Evolutionary conservation across 2,113 vertebrate genomes (phyloP).

Genomic region (Clarias macrocephalus): DNA sequence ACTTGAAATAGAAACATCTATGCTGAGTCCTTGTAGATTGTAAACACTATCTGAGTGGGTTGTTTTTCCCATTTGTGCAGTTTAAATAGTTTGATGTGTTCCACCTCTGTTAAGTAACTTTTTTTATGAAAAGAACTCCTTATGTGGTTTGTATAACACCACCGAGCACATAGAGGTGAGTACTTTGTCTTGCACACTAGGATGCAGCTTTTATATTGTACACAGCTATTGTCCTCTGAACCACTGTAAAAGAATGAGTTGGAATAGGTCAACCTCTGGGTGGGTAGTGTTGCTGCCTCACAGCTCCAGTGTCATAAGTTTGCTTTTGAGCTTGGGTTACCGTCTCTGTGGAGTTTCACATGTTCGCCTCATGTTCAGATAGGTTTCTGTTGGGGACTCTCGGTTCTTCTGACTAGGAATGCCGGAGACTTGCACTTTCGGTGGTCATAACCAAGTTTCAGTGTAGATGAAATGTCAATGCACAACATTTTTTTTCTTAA

Average conservation of each 20-base stretch:
- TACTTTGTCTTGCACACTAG: background rate
- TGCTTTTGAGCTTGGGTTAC: background rate
- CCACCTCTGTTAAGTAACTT: background rate
- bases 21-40: background rate
- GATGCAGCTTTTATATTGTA: background rate
- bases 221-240: constrained; percentile 1
- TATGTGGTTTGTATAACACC: background rate
- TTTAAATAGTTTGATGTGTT: constrained; percentile 6
- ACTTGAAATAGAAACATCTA: background rate
- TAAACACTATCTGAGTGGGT: background rate
- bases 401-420: background rate
- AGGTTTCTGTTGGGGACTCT: background rate
- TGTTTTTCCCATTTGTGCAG: background rate
- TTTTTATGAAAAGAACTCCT: background rate
- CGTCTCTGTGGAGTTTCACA: background rate
- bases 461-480: background rate
- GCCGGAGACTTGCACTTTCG: background rate
- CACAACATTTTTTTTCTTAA: background rate
- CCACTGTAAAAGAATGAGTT: background rate
- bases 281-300: background rate
- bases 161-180: background rate
- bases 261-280: background rate
- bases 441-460: background rate
- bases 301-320: background rate
- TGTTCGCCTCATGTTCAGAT: background rate